Percentiles rank a stretch among this genome's conserved stretches.
Evolutionary conservation across 2,888 invertebrate species (phyloP).

Genomic region (Petrophora chlorosata): DNA sequence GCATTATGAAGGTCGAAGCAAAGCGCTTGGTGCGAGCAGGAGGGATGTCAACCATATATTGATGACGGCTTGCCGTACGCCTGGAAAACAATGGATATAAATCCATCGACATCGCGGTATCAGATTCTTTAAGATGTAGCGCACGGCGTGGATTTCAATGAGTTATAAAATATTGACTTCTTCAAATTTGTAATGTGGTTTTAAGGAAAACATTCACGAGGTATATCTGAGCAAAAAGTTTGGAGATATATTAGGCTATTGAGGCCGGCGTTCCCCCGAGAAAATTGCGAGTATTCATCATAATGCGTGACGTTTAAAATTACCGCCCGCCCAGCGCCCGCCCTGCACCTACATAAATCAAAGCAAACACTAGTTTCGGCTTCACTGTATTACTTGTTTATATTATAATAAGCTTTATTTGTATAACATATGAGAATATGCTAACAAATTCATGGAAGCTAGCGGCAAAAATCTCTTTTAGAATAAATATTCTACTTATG

Average conservation of each 20-base stretch:
- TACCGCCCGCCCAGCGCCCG: conserved; percentile 65
- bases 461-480: conserved; percentile 39
- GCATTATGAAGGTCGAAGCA: too few relatives aligned
- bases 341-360: conserved; percentile 72
- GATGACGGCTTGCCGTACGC: too few relatives aligned
- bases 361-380: conserved; percentile 69
- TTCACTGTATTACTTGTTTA: conserved; percentile 51
- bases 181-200: too few relatives aligned
- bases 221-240: conserved; percentile 46
- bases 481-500: conserved; percentile 51
- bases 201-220: neutral
- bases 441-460: conserved; percentile 28
- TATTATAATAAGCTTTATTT: conserved; percentile 37
- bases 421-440: conserved; percentile 35
- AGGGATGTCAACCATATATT: too few relatives aligned
- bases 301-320: conserved; percentile 81
- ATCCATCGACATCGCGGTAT: too few relatives aligned
- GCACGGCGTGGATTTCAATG: too few relatives aligned
- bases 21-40: too few relatives aligned
- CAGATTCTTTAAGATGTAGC: too few relatives aligned
- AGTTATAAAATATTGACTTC: too few relatives aligned
- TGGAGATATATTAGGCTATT: conserved; percentile 59
- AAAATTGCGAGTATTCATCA: conserved; percentile 81
- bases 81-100: too few relatives aligned
- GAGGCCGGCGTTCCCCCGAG: conserved; percentile 64